These are phyloP conservation scores for Triplophysa rosa DNA, from an alignment of 2,113 vertebrate species.

Conservation along the genomic window DNA sequence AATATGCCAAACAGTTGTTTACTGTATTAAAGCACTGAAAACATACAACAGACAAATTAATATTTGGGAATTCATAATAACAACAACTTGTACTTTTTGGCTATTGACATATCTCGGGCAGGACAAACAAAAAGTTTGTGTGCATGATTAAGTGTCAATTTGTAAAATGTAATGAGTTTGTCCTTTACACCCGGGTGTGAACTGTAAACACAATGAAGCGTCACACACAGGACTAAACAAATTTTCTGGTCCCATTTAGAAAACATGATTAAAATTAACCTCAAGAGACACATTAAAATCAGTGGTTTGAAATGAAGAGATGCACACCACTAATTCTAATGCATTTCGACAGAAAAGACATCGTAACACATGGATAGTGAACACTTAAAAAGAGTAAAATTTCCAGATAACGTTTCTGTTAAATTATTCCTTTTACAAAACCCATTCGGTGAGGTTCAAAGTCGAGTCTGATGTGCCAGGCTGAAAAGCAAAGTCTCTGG, in stretches of 20 bases:
- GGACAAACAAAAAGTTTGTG: not conserved
- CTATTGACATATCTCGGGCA: constrained; percentile 1
- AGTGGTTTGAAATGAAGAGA: constrained; percentile 57
- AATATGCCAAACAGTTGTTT: not conserved
- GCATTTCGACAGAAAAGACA: constrained; percentile 31
- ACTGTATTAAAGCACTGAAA: not conserved
- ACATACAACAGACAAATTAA: constrained; percentile 10
- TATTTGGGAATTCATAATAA: not conserved
- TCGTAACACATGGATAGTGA: constrained; percentile 15
- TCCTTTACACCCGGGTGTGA: constrained; percentile 31
- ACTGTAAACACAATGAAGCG: constrained; percentile 61
- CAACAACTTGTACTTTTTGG: not conserved
- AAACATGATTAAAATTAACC: constrained; percentile 67
- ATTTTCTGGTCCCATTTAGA: constrained; percentile 70
- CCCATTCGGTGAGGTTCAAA: constrained; percentile 50
- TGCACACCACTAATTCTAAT: constrained; percentile 19
- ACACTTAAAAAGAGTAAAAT: constrained; percentile 36
- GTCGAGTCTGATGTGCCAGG: constrained; percentile 54
- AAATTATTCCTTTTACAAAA: constrained; percentile 54
- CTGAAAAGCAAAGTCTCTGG: constrained; percentile 69
- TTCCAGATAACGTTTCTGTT: constrained; percentile 45
- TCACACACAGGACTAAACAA: constrained; percentile 55
- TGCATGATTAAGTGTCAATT: constrained; percentile 55
- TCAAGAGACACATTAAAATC: constrained; percentile 59
- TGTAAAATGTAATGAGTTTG: constrained; percentile 56